These are phyloP conservation scores for Sussaba pulchella DNA, from an alignment of 2,888 invertebrate species.

Conservation along the genomic window DNA sequence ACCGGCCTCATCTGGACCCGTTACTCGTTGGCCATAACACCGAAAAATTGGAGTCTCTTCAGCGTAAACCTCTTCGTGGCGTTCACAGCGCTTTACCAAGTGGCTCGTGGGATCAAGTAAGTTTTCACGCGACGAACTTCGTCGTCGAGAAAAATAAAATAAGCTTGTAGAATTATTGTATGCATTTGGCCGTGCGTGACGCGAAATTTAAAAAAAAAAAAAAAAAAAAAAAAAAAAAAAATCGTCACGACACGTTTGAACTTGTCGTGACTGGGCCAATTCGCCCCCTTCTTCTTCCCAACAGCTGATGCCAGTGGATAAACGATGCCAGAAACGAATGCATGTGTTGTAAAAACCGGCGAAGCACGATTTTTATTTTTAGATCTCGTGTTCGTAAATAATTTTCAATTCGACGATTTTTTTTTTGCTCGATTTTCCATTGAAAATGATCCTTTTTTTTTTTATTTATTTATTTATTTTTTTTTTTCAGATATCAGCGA, in stretches of 20 bases:
- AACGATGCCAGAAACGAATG: constrained; percentile 36
- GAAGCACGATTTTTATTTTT: constrained; percentile 41
- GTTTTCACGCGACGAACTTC: constrained; percentile 47
- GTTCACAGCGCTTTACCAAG: constrained; percentile 93
- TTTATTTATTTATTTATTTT: not conserved
- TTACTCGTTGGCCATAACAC: constrained; percentile 97
- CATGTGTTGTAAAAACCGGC: no score
- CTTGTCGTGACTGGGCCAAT: constrained; percentile 14
- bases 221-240: no score
- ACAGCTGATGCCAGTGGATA: no score
- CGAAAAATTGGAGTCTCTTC: constrained; percentile 97
- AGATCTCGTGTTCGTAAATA: no score
- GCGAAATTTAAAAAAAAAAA: no score
- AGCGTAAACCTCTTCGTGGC: constrained; percentile 99
- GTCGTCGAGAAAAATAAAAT: not conserved
- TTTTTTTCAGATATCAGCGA: constrained; percentile 77
- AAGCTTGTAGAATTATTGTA: constrained; percentile 22
- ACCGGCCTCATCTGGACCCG: constrained; percentile 98
- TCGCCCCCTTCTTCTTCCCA: not conserved
- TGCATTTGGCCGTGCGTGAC: not conserved
- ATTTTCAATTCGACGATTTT: not conserved
- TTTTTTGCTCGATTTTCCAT: not conserved
- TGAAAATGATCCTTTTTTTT: constrained; percentile 16
- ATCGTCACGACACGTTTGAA: constrained; percentile 1
- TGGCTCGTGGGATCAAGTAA: constrained; percentile 89